phyloP scores from a whole-genome alignment of 1,140 invertebrate genomes.

The Ceratitis capitata region DNA sequence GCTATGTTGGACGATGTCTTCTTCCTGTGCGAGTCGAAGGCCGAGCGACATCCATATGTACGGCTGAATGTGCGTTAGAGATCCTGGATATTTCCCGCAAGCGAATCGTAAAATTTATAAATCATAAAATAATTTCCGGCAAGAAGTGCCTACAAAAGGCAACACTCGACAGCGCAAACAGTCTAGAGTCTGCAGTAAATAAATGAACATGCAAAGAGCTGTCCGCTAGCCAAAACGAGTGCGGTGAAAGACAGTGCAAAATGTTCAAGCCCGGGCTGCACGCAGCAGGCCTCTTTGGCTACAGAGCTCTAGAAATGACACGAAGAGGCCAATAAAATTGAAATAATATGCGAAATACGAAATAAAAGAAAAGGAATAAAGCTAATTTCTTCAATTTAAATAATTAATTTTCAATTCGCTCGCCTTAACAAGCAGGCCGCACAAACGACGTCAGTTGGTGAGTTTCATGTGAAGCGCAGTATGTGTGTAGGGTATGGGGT shows the following conservation, averaged over 20 bases:
- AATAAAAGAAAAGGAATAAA: background rate
- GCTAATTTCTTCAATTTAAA: background rate
- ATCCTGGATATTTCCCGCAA: too few species aligned
- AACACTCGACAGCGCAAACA: background rate
- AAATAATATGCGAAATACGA: background rate
- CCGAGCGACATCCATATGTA: background rate
- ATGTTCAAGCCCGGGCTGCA: background rate
- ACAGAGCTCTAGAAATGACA: background rate
- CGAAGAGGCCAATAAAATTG: background rate
- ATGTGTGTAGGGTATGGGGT: too few species aligned
- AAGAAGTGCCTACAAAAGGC: background rate
- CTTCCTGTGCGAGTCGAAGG: background rate
- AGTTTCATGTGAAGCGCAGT: too few species aligned
- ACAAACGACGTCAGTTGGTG: too few species aligned
- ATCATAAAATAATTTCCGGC: slow-evolving; percentile 15
- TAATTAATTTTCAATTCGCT: background rate
- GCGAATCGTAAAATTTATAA: slow-evolving; percentile 6
- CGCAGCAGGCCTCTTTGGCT: background rate
- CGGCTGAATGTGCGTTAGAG: background rate
- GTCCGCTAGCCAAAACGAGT: background rate
- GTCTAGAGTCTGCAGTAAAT: background rate
- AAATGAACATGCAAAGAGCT: background rate
- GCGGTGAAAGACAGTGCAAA: too few species aligned
- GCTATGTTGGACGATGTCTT: background rate
- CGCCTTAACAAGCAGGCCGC: too few species aligned